Conservation (phyloP, 2,888 invertebrate species). For the Sphecodes monilicornis region DNA sequence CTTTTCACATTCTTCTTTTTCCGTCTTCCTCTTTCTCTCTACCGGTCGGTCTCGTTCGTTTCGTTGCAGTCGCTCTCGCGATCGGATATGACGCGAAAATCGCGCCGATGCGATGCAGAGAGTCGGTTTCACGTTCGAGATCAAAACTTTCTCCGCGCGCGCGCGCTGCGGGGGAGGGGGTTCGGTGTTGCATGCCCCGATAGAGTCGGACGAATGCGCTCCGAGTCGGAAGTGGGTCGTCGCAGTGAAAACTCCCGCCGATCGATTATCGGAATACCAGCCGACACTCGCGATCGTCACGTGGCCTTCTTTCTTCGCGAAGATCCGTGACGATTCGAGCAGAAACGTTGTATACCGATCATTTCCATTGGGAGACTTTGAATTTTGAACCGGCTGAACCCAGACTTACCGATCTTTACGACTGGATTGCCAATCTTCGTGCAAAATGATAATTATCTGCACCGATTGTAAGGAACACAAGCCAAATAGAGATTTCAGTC, state of each 20-base stretch:
- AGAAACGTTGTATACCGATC: too few relatives aligned
- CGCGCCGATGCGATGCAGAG: constrained; percentile 25
- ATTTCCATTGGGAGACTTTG: not conserved
- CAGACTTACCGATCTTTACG: too few relatives aligned
- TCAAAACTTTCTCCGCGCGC: constrained; percentile 66
- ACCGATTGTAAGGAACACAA: too few relatives aligned
- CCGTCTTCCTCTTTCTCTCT: not conserved
- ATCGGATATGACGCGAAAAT: constrained; percentile 70
- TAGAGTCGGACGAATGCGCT: constrained; percentile 45
- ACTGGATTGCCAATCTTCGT: too few relatives aligned
- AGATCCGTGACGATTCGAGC: not conserved
- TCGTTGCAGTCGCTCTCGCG: constrained; percentile 16
- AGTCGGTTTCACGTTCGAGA: constrained; percentile 72
- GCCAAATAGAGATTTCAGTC: too few relatives aligned
- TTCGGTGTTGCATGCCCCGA: constrained; percentile 39
- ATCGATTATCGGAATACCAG: constrained; percentile 61
- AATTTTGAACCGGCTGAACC: not conserved
- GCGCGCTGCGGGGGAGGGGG: not conserved
- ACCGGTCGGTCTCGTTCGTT: not conserved
- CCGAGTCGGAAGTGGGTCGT: constrained; percentile 66
- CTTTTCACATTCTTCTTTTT: constrained; percentile 57
- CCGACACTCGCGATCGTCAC: not conserved
- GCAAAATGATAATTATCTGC: too few relatives aligned
- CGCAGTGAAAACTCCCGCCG: constrained; percentile 68
- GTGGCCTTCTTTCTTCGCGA: not conserved